phyloP scores from a whole-genome alignment of 2,113 vertebrate species.

The Brachypodius melanocephalos region DNA sequence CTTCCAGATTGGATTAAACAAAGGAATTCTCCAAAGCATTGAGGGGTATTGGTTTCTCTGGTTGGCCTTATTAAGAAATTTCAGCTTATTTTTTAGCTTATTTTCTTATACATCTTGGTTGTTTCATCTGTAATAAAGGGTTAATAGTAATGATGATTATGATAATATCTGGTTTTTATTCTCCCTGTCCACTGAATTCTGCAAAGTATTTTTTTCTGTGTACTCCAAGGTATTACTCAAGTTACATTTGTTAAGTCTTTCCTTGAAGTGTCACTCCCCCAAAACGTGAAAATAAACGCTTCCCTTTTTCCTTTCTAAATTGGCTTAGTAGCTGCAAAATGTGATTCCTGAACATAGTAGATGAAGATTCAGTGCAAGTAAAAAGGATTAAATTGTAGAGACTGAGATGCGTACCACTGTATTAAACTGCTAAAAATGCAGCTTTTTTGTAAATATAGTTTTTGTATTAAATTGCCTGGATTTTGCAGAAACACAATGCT shows the following conservation, averaged over 20 bases:
- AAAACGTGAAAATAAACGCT: not conserved
- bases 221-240: not conserved
- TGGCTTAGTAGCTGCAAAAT: not conserved
- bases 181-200: not conserved
- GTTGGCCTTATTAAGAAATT: not conserved
- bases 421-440: not conserved
- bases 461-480: not conserved
- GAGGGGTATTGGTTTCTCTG: not conserved
- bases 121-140: not conserved
- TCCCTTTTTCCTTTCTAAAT: not conserved
- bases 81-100: not conserved
- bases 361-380: not conserved
- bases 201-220: not conserved
- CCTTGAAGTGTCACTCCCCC: not conserved
- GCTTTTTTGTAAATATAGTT: not conserved
- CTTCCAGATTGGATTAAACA: not conserved
- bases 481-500: not conserved
- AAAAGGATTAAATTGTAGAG: not conserved
- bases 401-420: not conserved
- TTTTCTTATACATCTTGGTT: not conserved
- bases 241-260: not conserved
- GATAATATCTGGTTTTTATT: not conserved
- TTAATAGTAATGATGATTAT: not conserved
- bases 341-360: not conserved
- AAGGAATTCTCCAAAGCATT: not conserved